Evolutionary conservation across 2,888 invertebrate species (phyloP).

Genomic region (Caenorhabditis doughertyi): DNA sequence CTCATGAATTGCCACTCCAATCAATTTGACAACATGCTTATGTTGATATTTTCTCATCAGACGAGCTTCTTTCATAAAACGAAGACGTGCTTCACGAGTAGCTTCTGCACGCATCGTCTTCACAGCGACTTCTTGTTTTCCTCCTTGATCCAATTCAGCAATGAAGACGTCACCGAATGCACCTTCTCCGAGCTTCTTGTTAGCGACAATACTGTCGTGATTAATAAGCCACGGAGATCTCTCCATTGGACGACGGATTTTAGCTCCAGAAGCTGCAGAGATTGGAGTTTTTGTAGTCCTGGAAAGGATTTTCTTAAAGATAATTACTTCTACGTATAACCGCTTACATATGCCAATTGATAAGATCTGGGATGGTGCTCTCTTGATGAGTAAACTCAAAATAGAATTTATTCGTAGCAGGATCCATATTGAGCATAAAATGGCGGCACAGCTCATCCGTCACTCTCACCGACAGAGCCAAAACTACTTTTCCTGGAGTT

Average conservation of each 20-base stretch:
- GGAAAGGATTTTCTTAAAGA: slow-evolving; percentile 5
- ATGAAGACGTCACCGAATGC: slow-evolving; percentile 73
- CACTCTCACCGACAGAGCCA: slow-evolving; percentile 71
- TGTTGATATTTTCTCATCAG: slow-evolving; percentile 78
- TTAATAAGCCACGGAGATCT: slow-evolving; percentile 76
- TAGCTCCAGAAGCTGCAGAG: slow-evolving; percentile 65
- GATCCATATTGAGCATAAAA: slow-evolving; percentile 73
- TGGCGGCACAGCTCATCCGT: slow-evolving; percentile 68
- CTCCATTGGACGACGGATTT: slow-evolving; percentile 68
- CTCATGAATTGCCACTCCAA: slow-evolving; percentile 78
- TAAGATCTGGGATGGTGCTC: slow-evolving; percentile 70
- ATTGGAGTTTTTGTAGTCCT: slow-evolving; percentile 71
- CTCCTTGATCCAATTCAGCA: slow-evolving; percentile 69
- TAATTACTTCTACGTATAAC: neutral
- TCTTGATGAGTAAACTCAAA: slow-evolving; percentile 68
- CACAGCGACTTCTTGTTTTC: slow-evolving; percentile 76
- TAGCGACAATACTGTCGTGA: slow-evolving; percentile 73
- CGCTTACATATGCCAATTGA: slow-evolving; percentile 73
- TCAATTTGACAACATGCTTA: slow-evolving; percentile 74
- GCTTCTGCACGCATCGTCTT: slow-evolving; percentile 76
- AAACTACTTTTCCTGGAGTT: slow-evolving; percentile 71
- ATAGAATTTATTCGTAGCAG: slow-evolving; percentile 61
- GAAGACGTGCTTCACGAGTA: slow-evolving; percentile 71
- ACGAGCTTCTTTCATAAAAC: slow-evolving; percentile 80
- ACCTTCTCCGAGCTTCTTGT: slow-evolving; percentile 77